Conservation (phyloP, 2,888 invertebrate genomes). For the Ectobius pallidus region DNA sequence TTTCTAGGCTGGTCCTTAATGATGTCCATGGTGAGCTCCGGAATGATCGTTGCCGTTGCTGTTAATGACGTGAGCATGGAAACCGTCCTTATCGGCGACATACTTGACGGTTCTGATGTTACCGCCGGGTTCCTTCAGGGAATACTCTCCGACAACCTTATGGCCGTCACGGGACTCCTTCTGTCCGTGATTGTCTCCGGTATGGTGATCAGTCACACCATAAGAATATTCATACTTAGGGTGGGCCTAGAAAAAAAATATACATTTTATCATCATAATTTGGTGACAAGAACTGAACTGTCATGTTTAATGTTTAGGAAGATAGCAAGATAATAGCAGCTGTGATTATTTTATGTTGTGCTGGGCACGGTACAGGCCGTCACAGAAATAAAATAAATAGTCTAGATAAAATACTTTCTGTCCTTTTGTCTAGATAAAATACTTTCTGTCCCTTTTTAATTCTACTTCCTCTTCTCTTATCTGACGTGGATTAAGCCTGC, state of each 20-base stretch:
- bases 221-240: constrained; percentile 53
- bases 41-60: constrained; percentile 40
- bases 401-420: no score
- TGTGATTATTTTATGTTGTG: background rate
- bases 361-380: no score
- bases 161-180: constrained; percentile 55
- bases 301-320: background rate
- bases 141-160: constrained; percentile 51
- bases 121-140: constrained; percentile 53
- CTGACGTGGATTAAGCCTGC: no score
- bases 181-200: constrained; percentile 56
- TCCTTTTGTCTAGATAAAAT: no score
- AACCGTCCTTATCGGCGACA: constrained; percentile 68
- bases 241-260: constrained; percentile 48
- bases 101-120: constrained; percentile 62
- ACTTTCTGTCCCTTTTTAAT: no score
- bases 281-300: background rate
- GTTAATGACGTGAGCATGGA: constrained; percentile 71
- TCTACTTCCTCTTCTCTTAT: no score
- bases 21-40: constrained; percentile 23
- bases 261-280: background rate
- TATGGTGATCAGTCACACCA: constrained; percentile 52
- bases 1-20: background rate
- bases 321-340: background rate
- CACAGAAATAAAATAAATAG: no score